Percentiles rank a stretch among this genome's conserved stretches.
Conservation (phyloP, 2,888 invertebrate genomes). For the Labia minor region DNA sequence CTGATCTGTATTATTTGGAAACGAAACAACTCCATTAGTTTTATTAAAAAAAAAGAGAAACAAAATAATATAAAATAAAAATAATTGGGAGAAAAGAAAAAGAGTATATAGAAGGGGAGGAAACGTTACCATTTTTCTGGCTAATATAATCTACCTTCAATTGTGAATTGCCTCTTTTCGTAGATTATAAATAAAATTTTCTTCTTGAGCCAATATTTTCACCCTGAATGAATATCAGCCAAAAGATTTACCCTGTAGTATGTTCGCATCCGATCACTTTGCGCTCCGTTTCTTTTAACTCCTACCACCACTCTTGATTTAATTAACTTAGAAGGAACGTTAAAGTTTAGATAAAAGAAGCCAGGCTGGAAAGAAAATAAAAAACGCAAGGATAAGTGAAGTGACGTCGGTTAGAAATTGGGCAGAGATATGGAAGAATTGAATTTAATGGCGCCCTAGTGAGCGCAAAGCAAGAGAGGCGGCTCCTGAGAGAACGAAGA, state of each 20-base stretch:
- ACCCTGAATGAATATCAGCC: slow-evolving; percentile 1
- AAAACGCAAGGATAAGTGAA: slow-evolving; percentile 8
- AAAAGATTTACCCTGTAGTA: slow-evolving; percentile 13
- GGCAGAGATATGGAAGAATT: slow-evolving; percentile 13
- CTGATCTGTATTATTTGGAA: too few relatives aligned
- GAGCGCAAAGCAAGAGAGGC: slow-evolving; percentile 6
- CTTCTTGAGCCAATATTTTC: not conserved
- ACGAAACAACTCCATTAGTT: too few relatives aligned
- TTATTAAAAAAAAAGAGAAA: too few relatives aligned
- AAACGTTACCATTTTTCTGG: too few relatives aligned
- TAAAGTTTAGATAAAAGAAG: slow-evolving; percentile 13
- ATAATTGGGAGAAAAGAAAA: too few relatives aligned
- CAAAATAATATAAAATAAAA: too few relatives aligned
- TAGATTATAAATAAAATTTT: not conserved
- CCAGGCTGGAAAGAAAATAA: not conserved
- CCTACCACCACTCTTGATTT: slow-evolving; percentile 7
- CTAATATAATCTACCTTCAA: too few relatives aligned
- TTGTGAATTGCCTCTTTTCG: too few relatives aligned
- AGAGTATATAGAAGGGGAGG: too few relatives aligned
- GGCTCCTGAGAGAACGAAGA: not conserved
- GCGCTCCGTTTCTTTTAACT: slow-evolving; percentile 8
- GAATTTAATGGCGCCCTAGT: slow-evolving; percentile 13
- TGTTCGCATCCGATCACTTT: slow-evolving; percentile 6
- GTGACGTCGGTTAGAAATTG: slow-evolving; percentile 13
- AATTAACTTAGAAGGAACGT: slow-evolving; percentile 13